A percentile compares a stretch with the other conserved stretches of the same genome.
Conservation (phyloP, 2,888 invertebrate genomes). For the Standfussiana lucernea region DNA sequence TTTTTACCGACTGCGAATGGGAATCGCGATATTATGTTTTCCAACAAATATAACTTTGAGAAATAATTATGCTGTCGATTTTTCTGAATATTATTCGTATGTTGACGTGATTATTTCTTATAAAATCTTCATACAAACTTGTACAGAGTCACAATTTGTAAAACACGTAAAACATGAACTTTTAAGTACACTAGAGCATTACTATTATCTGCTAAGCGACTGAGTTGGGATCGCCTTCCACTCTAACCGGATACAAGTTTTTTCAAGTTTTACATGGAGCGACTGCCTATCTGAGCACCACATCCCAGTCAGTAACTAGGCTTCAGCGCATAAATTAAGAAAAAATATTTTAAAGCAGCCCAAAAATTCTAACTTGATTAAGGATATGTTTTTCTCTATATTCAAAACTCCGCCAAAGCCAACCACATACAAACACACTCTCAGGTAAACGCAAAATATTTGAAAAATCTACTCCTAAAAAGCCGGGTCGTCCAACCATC, state of each 20-base stretch:
- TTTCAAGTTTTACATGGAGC: no score
- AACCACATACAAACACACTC: no score
- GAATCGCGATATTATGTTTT: not conserved
- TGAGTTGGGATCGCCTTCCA: no score
- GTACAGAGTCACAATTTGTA: not conserved
- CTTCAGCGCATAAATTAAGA: no score
- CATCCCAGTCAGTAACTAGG: not conserved
- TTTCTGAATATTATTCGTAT: not conserved
- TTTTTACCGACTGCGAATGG: not conserved
- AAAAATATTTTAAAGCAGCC: no score
- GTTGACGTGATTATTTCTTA: no score
- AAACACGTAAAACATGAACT: not conserved
- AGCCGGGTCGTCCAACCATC: slow-evolving; percentile 73
- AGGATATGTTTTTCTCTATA: not conserved
- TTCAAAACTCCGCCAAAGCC: not conserved
- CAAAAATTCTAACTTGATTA: no score
- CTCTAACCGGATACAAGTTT: not conserved
- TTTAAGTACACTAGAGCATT: not conserved
- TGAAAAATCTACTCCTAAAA: not conserved
- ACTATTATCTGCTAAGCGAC: not conserved
- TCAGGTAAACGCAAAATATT: not conserved
- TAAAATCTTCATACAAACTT: no score
- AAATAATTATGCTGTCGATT: not conserved
- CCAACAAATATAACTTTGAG: not conserved
- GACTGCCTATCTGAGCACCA: not conserved